phyloP scores from a whole-genome alignment of 1,140 invertebrate genomes.

The Drosophila erecta region DNA sequence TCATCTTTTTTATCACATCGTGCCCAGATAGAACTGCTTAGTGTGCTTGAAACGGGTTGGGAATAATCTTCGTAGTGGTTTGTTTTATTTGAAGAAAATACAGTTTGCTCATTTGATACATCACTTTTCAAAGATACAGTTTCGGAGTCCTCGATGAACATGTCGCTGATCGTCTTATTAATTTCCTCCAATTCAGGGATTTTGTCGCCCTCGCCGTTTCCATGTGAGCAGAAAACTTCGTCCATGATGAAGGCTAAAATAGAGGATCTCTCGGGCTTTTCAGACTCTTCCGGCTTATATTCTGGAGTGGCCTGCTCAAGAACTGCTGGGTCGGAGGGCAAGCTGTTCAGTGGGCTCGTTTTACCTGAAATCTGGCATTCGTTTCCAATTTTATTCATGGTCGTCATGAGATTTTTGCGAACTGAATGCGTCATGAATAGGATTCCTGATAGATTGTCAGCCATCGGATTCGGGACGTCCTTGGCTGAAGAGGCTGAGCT shows the following conservation, averaged over 20 bases:
- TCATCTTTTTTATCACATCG: background rate
- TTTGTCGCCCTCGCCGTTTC: background rate
- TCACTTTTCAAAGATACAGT: slow-evolving; percentile 13
- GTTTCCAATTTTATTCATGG: background rate
- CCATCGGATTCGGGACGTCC: no score
- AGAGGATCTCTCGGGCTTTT: background rate
- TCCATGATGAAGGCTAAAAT: slow-evolving; percentile 11
- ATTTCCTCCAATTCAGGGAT: background rate
- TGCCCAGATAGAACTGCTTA: background rate
- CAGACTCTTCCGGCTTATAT: background rate
- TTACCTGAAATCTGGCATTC: slow-evolving; percentile 14
- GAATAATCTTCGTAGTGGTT: slow-evolving; percentile 46
- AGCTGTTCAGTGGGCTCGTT: background rate
- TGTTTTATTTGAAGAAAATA: slow-evolving; percentile 55
- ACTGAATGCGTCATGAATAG: background rate
- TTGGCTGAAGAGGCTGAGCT: no score
- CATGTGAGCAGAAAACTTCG: slow-evolving; percentile 7
- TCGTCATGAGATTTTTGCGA: background rate
- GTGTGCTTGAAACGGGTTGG: background rate
- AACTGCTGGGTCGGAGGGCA: slow-evolving; percentile 3
- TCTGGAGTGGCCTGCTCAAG: background rate
- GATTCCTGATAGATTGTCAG: background rate
- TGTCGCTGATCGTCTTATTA: background rate
- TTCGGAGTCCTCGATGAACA: background rate
- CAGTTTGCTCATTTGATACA: slow-evolving; percentile 34